A percentile compares a stretch with the other conserved stretches of the same genome.
These are phyloP conservation scores for Xerus rutilus DNA, from an alignment of 2,797 vertebrate genomes.

Conservation along the genomic window DNA sequence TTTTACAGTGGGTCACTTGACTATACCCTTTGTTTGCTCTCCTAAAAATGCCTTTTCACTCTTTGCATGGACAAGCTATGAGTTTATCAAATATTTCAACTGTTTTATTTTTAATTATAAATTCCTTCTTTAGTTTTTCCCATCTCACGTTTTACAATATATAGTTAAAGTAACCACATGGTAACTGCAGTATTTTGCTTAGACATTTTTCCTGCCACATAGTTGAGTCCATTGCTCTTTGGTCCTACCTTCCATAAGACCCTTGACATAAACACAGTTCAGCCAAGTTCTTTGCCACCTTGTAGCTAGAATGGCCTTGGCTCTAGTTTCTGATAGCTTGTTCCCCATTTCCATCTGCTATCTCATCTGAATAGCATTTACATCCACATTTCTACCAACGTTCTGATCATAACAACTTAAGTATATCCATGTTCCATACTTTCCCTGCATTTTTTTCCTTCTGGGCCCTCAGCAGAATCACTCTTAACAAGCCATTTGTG, in stretches of 20 bases:
- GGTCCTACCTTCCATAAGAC: neutral
- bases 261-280: neutral
- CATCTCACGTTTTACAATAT: too few relatives aligned
- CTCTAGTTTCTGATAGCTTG: neutral
- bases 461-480: neutral
- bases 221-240: neutral
- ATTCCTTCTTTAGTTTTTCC: neutral
- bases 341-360: neutral
- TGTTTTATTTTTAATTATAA: neutral
- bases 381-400: neutral
- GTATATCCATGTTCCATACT: neutral
- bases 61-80: neutral
- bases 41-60: neutral
- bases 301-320: neutral
- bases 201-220: neutral
- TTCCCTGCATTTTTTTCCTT: neutral
- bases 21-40: neutral
- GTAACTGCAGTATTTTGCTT: neutral
- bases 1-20: neutral
- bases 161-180: neutral
- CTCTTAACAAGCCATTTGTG: neutral
- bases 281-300: neutral
- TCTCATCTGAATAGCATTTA: neutral
- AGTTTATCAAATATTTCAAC: neutral
- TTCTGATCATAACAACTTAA: neutral